Percentiles rank a stretch among this genome's conserved stretches.
These are phyloP conservation scores for Proctacanthus coquilletti DNA, from an alignment of 1,140 invertebrate genomes.

Conservation along the genomic window DNA sequence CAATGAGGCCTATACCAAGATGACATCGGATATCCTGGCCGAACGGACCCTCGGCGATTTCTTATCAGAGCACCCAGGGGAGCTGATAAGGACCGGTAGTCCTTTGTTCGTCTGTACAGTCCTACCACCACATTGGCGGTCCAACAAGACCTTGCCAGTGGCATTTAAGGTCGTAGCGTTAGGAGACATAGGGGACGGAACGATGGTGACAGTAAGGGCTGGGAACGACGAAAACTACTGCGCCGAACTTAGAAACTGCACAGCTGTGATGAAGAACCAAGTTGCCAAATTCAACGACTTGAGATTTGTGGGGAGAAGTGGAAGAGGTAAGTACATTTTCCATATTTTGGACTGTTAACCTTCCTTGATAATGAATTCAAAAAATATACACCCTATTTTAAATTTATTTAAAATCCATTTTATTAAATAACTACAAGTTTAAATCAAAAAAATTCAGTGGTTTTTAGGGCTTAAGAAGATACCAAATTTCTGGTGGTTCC, in stretches of 20 bases:
- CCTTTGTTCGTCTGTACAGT: constrained; percentile 85
- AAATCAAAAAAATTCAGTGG: too few species aligned
- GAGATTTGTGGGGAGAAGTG: constrained; percentile 90
- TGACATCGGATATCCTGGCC: constrained; percentile 73
- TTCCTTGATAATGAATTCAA: too few species aligned
- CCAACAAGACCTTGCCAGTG: constrained; percentile 92
- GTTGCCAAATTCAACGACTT: constrained; percentile 97
- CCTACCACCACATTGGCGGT: constrained; percentile 86
- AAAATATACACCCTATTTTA: too few species aligned
- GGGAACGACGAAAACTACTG: constrained; percentile 97
- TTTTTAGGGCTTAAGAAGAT: too few species aligned
- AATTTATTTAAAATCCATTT: too few species aligned
- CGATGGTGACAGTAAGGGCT: constrained; percentile 82
- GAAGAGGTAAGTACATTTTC: constrained; percentile 74
- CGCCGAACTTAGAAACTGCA: constrained; percentile 84
- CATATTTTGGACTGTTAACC: too few species aligned
- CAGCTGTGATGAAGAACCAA: constrained; percentile 93
- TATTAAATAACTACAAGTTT: too few species aligned
- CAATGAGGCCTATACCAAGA: constrained; percentile 73
- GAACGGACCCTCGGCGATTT: constrained; percentile 79
- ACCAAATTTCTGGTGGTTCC: too few species aligned
- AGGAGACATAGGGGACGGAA: constrained; percentile 87
- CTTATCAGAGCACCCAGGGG: constrained; percentile 79
- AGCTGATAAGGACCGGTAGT: constrained; percentile 84
- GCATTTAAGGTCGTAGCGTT: constrained; percentile 84